Evolutionary conservation across 2,888 invertebrate genomes (phyloP).

Genomic region (Scaeva pyrastri): DNA sequence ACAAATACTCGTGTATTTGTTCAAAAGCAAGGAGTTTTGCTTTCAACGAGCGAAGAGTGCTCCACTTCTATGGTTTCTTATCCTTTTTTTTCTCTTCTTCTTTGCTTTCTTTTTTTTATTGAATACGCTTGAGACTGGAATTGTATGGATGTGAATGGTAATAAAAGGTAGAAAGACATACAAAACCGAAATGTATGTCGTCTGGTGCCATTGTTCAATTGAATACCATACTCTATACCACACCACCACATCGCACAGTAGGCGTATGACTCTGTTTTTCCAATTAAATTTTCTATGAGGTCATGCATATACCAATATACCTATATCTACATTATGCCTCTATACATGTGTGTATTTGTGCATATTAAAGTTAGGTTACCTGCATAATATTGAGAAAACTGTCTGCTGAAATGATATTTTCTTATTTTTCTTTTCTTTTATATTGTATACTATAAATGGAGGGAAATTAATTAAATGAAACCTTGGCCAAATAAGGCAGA

Average conservation of each 20-base stretch:
- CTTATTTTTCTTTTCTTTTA: background rate
- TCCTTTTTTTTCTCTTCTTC: background rate
- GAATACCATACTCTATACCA: background rate
- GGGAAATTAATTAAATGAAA: conserved; percentile 25
- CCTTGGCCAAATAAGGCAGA: conserved; percentile 22
- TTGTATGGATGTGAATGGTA: background rate
- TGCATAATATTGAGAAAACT: conserved; percentile 25
- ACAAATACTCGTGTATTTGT: background rate
- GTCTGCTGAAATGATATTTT: conserved; percentile 25
- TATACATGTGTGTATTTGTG: background rate
- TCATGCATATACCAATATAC: conserved; percentile 7
- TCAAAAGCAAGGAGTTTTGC: conserved; percentile 24
- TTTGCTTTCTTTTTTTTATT: conserved; percentile 23
- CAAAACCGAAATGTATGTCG: conserved; percentile 36
- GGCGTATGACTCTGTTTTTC: conserved; percentile 26
- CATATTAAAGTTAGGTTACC: conserved; percentile 1
- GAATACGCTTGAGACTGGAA: conserved; percentile 21
- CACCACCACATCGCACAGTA: background rate
- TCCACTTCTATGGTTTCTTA: conserved; percentile 38
- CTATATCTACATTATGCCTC: background rate
- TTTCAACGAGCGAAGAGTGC: conserved; percentile 27
- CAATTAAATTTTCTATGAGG: conserved; percentile 47
- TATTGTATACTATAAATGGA: background rate
- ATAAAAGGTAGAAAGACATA: background rate
- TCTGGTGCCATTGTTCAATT: conserved; percentile 29